Evolutionary conservation across 2,113 vertebrate genomes (phyloP).

Genomic region (Cyprinus carpio): DNA sequence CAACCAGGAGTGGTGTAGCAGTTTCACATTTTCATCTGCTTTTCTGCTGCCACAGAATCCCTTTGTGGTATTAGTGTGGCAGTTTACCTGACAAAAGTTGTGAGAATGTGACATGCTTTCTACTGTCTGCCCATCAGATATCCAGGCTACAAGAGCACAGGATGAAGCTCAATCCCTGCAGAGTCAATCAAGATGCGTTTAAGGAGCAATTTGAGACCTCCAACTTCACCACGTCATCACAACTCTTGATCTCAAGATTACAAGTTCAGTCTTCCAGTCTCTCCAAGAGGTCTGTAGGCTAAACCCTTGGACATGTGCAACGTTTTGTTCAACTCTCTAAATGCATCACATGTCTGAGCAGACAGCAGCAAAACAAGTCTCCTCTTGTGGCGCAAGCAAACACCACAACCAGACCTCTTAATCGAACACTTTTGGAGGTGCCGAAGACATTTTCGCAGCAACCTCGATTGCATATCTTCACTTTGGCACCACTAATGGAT

Average conservation of each 20-base stretch:
- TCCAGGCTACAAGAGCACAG: conserved; percentile 18
- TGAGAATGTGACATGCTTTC: conserved; percentile 48
- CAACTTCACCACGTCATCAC: not conserved
- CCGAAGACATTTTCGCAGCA: conserved; percentile 60
- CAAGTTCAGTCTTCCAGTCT: not conserved
- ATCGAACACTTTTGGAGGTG: conserved; percentile 27
- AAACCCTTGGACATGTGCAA: not conserved
- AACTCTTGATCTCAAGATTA: conserved; percentile 13
- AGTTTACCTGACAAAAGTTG: conserved; percentile 56
- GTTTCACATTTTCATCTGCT: conserved; percentile 67
- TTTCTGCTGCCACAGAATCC: conserved; percentile 65
- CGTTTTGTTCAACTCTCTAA: conserved; percentile 20
- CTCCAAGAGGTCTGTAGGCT: not conserved
- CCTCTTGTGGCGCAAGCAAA: conserved; percentile 1
- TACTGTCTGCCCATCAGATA: conserved; percentile 53
- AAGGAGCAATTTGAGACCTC: not conserved
- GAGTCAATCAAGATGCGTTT: not conserved
- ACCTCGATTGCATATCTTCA: conserved; percentile 49
- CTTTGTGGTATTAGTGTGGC: conserved; percentile 57
- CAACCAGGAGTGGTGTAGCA: conserved; percentile 58
- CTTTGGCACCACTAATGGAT: not conserved
- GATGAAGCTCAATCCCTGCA: not conserved
- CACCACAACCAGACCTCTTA: conserved; percentile 21
- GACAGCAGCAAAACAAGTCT: conserved; percentile 21
- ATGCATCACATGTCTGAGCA: conserved; percentile 2